Conservation (phyloP, 1,140 invertebrate genomes). For the Drosophila erecta region DNA sequence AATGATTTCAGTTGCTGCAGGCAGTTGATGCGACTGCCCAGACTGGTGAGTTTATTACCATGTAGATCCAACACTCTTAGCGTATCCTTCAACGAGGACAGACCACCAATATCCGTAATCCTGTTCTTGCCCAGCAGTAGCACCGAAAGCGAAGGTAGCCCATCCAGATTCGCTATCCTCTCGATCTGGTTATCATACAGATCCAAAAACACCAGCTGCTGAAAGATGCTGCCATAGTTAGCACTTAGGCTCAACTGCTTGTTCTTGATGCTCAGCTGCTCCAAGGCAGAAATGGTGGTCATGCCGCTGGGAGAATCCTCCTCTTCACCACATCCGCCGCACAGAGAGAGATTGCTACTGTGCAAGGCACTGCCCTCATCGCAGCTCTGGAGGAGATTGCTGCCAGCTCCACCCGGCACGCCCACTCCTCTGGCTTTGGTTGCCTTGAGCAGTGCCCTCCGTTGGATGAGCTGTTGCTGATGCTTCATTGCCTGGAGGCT, state of each 20-base stretch:
- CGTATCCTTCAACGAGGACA: slow-evolving; percentile 61
- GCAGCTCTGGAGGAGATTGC: slow-evolving; percentile 60
- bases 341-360: slow-evolving; percentile 54
- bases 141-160: slow-evolving; percentile 91
- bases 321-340: slow-evolving; percentile 50
- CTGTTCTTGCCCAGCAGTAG: slow-evolving; percentile 96
- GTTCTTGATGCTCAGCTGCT: slow-evolving; percentile 77
- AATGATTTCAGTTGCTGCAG: slow-evolving; percentile 93
- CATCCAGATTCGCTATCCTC: slow-evolving; percentile 90
- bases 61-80: slow-evolving; percentile 93
- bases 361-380: slow-evolving; percentile 50
- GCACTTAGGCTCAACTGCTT: slow-evolving; percentile 70
- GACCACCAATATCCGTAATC: slow-evolving; percentile 85
- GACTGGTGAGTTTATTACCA: slow-evolving; percentile 91
- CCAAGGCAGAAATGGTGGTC: slow-evolving; percentile 34
- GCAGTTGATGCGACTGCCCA: slow-evolving; percentile 86
- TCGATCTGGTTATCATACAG: slow-evolving; percentile 97
- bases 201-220: slow-evolving; percentile 95
- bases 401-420: slow-evolving; percentile 5
- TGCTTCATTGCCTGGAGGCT: slow-evolving; percentile 75
- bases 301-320: slow-evolving; percentile 54
- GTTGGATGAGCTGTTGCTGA: slow-evolving; percentile 65
- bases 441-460: slow-evolving; percentile 57
- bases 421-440: slow-evolving; percentile 9
- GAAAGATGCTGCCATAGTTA: slow-evolving; percentile 86